These are phyloP conservation scores for Rotaria socialis DNA, from an alignment of 2,888 invertebrate genomes.

Conservation along the genomic window DNA sequence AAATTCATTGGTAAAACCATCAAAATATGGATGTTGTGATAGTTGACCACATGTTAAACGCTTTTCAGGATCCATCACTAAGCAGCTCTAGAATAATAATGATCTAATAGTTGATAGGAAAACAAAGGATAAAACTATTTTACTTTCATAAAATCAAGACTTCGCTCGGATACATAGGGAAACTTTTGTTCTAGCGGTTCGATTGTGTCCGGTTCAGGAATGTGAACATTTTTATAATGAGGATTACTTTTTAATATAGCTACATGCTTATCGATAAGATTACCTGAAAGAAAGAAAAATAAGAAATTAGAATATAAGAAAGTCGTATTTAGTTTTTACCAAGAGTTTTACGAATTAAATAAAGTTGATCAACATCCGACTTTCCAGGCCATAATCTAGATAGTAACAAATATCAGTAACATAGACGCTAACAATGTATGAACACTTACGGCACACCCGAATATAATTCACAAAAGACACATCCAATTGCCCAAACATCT, in stretches of 20 bases:
- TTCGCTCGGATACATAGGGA: constrained; percentile 64
- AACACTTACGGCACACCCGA: constrained; percentile 53
- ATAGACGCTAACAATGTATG: too few relatives aligned
- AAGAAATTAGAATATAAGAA: background rate
- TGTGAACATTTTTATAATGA: constrained; percentile 82
- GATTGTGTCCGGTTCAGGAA: constrained; percentile 82
- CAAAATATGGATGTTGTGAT: constrained; percentile 45
- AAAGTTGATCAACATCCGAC: constrained; percentile 94
- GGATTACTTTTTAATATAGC: constrained; percentile 90
- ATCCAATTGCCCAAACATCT: constrained; percentile 93
- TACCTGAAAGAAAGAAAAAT: constrained; percentile 64
- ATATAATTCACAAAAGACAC: constrained; percentile 63
- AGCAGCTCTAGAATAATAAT: constrained; percentile 12
- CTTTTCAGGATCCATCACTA: constrained; percentile 46
- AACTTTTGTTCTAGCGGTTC: constrained; percentile 81
- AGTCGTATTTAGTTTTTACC: constrained; percentile 65
- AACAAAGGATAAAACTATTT: background rate
- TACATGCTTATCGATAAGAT: constrained; percentile 85
- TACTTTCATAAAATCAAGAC: constrained; percentile 48
- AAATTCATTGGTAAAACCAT: constrained; percentile 38
- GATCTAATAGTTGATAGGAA: background rate
- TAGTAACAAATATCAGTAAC: constrained; percentile 65
- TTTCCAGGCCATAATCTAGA: constrained; percentile 86
- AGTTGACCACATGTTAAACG: constrained; percentile 43
- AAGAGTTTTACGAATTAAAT: constrained; percentile 84